phyloP scores from a whole-genome alignment of 2,113 vertebrate species.

The Malurus cyaneus region DNA sequence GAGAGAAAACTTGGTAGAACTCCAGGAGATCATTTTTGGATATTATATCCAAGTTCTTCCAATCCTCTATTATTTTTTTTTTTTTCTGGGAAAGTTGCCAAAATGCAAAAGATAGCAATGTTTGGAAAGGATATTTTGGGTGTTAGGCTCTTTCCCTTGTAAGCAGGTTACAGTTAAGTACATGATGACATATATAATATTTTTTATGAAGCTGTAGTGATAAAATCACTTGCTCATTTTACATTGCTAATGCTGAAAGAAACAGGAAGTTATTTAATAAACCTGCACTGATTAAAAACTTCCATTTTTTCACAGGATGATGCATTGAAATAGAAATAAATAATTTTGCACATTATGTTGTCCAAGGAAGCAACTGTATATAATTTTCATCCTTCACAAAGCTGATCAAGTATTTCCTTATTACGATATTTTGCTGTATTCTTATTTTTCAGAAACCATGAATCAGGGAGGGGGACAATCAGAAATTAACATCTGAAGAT shows the following conservation, averaged over 20 bases:
- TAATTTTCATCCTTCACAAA: not conserved
- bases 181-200: not conserved
- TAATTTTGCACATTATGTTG: not conserved
- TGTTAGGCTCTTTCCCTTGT: not conserved
- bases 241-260: not conserved
- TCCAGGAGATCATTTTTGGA: not conserved
- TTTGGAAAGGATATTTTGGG: not conserved
- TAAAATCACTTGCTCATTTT: not conserved
- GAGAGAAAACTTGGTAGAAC: not conserved
- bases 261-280: not conserved
- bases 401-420: not conserved
- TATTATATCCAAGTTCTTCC: not conserved
- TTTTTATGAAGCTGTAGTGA: not conserved
- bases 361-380: not conserved
- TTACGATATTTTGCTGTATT: not conserved
- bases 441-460: not conserved
- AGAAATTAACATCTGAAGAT: not conserved
- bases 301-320: not conserved
- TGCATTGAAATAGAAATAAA: not conserved
- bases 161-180: not conserved
- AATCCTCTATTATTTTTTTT: not conserved
- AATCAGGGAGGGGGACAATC: not conserved
- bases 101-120: not conserved
- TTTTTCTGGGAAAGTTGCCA: not conserved
- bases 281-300: not conserved